Percentiles rank a stretch among this genome's conserved stretches.
Conservation (phyloP, 2,888 invertebrate genomes). For the Yponomeuta plumbellus region DNA sequence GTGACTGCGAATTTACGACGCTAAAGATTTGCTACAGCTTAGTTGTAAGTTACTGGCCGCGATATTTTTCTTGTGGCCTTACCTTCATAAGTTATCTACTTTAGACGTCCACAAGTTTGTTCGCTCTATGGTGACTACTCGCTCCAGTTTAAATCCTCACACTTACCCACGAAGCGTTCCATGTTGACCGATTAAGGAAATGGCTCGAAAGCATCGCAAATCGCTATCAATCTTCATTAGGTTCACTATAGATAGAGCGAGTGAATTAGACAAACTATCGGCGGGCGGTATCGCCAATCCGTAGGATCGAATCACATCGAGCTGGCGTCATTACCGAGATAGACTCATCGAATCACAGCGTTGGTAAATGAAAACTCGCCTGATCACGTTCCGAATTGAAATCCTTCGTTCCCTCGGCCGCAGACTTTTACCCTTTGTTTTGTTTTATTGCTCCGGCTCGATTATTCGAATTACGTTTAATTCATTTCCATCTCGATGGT, state of each 20-base stretch:
- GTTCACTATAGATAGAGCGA: background rate
- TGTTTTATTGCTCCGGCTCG: slow-evolving; percentile 66
- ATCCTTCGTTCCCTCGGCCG: slow-evolving; percentile 68
- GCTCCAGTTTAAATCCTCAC: background rate
- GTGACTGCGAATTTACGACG: slow-evolving; percentile 49
- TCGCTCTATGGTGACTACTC: background rate
- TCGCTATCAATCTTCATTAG: slow-evolving; percentile 1
- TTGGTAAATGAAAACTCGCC: slow-evolving; percentile 66
- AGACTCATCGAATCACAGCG: slow-evolving; percentile 36
- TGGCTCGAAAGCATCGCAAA: background rate
- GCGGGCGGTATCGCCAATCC: background rate
- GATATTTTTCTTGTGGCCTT: slow-evolving; percentile 20
- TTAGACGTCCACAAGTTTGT: background rate
- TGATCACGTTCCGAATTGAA: slow-evolving; percentile 77
- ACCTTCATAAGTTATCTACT: slow-evolving; percentile 21
- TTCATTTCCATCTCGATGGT: slow-evolving; percentile 69
- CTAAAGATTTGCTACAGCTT: slow-evolving; percentile 49
- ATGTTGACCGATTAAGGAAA: background rate
- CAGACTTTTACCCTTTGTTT: slow-evolving; percentile 70
- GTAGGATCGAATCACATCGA: slow-evolving; percentile 12
- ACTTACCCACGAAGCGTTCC: background rate
- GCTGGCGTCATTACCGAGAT: slow-evolving; percentile 40
- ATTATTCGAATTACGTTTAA: slow-evolving; percentile 76
- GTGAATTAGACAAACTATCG: slow-evolving; percentile 1
- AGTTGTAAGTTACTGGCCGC: slow-evolving; percentile 36